Conservation (phyloP, 1,140 invertebrate genomes). For the Solenopsis invicta region DNA sequence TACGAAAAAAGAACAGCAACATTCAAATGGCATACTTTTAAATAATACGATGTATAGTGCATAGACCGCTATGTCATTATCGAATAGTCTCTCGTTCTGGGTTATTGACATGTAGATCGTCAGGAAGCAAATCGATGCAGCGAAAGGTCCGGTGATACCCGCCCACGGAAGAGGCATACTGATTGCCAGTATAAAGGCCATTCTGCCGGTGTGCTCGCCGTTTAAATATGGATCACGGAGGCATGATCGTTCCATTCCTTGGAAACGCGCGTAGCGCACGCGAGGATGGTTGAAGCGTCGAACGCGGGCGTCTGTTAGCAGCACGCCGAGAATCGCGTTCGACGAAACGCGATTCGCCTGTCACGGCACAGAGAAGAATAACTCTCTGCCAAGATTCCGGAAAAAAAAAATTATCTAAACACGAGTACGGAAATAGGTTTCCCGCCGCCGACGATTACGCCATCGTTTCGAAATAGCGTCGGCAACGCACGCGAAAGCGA, state of each 20-base stretch:
- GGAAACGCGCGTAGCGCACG: conserved; percentile 29
- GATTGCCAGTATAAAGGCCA: conserved; percentile 71
- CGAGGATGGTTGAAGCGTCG: conserved; percentile 16
- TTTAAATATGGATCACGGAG: conserved; percentile 69
- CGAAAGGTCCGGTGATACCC: conserved; percentile 57
- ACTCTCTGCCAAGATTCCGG: background rate
- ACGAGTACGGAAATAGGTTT: conserved; percentile 38
- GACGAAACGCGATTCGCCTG: conserved; percentile 10
- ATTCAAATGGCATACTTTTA: background rate
- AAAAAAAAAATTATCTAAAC: conserved; percentile 52
- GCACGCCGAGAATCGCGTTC: conserved; percentile 15
- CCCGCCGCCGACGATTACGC: background rate
- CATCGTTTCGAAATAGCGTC: background rate
- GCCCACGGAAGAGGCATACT: conserved; percentile 69
- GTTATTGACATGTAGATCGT: conserved; percentile 69
- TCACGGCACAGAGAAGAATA: conserved; percentile 9
- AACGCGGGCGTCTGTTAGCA: conserved; percentile 22
- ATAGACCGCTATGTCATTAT: background rate
- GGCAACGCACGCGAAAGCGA: background rate
- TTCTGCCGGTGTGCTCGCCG: conserved; percentile 46
- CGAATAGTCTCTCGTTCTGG: conserved; percentile 4
- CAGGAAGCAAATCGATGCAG: conserved; percentile 66
- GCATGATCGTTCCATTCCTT: conserved; percentile 14
- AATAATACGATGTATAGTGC: background rate
- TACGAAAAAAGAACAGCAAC: background rate